Evolutionary conservation across 2,888 invertebrate genomes (phyloP), one percentile per base, ranked within the genome.

Genomic region (Habroteleia sp.): DNA sequence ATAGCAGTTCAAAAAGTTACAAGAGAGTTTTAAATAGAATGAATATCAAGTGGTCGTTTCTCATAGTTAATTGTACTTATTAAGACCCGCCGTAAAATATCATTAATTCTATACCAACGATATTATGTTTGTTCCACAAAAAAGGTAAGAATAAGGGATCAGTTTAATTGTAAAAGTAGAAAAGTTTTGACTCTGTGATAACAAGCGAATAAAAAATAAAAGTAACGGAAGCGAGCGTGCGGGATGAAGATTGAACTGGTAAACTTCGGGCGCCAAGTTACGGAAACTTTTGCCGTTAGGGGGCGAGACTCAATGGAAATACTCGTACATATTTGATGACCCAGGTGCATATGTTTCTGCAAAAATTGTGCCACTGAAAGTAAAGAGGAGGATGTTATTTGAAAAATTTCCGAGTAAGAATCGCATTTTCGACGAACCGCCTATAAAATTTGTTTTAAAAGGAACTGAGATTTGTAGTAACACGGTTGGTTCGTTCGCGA

Each of bases 11-110:
- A 13, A 48, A 63, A 50, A 50, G 63, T 50, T 63, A 14, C 7
- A 60, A n/a, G n/a, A 44, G 60, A 33, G 33, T 35, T 27, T 60
- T 16, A 27, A 35, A 48, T 41, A 11, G 52, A 52, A 42, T 42
- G 42, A 41, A 52, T 65, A 52, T 52, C 31, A 27, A 65, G 35
- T 16, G 33, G 13, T 41, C 48, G 39, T 31, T 62, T 48, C 39
- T 48, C 29, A 8, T 8, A 7, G 8, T 39, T 46, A 62, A 62
- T 62, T 62, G 39, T 16, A 35, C 25, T 60, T 60, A 46, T 46
- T 60, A 60, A 60, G 29, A 8, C 4, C 7, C 29, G 25, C 8
- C 8, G 10, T 11, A 14, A 14, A 42, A 31, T 44, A 17, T 35
- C 35, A 13, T 60, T 60, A 10, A 33, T 20, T 8, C 37, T 5